These are phyloP conservation scores for Venustaconcha ellipsiformis DNA, from an alignment of 1,140 invertebrate genomes.

Conservation along the genomic window DNA sequence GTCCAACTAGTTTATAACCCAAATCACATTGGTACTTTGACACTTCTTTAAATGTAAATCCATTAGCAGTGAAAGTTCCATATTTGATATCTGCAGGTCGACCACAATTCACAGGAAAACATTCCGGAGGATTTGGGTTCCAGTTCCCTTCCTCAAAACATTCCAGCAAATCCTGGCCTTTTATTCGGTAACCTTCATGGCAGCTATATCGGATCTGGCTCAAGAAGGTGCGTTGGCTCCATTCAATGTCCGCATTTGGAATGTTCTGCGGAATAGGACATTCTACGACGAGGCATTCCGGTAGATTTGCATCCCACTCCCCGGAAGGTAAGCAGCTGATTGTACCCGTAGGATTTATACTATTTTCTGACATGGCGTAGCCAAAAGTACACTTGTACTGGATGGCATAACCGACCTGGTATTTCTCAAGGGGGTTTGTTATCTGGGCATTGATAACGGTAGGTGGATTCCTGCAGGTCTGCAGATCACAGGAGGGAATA, in stretches of 20 bases:
- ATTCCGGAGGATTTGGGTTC: slow-evolving; percentile 78
- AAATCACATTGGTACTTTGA: slow-evolving; percentile 69
- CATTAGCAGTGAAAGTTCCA: slow-evolving; percentile 70
- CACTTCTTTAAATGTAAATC: slow-evolving; percentile 72
- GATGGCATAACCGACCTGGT: slow-evolving; percentile 50
- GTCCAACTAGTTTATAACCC: slow-evolving; percentile 64
- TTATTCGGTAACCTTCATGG: slow-evolving; percentile 81
- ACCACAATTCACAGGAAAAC: slow-evolving; percentile 67
- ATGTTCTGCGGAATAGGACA: slow-evolving; percentile 49
- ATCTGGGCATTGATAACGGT: slow-evolving; percentile 41
- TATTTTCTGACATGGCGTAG: slow-evolving; percentile 42
- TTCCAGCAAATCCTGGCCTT: slow-evolving; percentile 73
- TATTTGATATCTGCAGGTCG: slow-evolving; percentile 68
- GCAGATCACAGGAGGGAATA: slow-evolving; percentile 59
- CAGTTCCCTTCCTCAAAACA: slow-evolving; percentile 92
- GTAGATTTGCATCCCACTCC: slow-evolving; percentile 49
- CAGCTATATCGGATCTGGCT: slow-evolving; percentile 80
- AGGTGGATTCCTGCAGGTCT: slow-evolving; percentile 56
- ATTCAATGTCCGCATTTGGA: slow-evolving; percentile 32
- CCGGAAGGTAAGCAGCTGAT: slow-evolving; percentile 51
- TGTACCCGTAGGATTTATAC: slow-evolving; percentile 32
- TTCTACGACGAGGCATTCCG: slow-evolving; percentile 41
- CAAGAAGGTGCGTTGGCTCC: slow-evolving; percentile 69
- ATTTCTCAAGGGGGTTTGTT: slow-evolving; percentile 27
- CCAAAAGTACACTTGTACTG: slow-evolving; percentile 59